Conservation (phyloP, 2,797 vertebrate species). For the Psittacula echo region DNA sequence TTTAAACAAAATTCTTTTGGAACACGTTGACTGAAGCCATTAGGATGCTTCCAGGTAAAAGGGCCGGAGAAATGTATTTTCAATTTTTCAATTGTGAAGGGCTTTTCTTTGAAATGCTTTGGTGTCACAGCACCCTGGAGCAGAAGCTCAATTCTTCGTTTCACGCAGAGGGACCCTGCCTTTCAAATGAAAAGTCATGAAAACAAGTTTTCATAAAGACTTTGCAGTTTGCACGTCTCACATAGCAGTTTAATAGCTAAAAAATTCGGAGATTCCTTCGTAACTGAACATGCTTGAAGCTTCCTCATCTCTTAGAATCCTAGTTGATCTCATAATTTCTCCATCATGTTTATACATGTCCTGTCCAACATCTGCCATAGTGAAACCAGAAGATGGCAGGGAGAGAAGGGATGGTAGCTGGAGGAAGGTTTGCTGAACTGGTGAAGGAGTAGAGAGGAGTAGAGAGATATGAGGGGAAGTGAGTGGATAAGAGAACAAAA, state of each 20-base stretch:
- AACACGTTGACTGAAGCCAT: background rate
- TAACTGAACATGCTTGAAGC: background rate
- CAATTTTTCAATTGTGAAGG: background rate
- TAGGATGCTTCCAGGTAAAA: background rate
- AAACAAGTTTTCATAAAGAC: background rate
- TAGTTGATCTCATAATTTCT: background rate
- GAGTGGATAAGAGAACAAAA: background rate
- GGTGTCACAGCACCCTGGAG: background rate
- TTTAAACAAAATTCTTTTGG: background rate
- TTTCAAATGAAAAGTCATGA: background rate
- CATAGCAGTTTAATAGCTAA: background rate
- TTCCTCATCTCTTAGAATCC: background rate
- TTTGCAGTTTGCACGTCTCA: background rate
- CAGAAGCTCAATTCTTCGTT: background rate
- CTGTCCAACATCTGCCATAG: background rate
- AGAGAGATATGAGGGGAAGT: background rate
- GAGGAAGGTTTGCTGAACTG: background rate
- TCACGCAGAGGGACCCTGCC: background rate
- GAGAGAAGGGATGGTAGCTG: background rate
- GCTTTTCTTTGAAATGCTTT: background rate
- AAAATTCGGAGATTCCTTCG: background rate
- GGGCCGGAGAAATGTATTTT: background rate
- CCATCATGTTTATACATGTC: rapidly evolving
- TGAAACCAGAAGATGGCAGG: background rate
- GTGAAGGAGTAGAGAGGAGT: background rate